These are phyloP conservation scores for Saxidomus purpurata DNA, from an alignment of 1,140 invertebrate species.

Conservation along the genomic window DNA sequence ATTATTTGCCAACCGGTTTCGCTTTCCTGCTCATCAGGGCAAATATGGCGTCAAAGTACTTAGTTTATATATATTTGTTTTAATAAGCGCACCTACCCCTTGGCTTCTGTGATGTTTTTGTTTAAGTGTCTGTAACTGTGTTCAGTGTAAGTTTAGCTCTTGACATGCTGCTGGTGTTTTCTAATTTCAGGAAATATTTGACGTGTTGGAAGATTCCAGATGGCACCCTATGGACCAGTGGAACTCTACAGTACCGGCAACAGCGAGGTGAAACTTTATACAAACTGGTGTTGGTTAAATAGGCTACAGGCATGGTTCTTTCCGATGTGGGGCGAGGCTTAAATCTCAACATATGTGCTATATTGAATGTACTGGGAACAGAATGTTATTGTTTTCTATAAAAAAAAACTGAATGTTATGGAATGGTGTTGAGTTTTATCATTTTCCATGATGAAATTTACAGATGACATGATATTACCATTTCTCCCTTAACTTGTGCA, in stretches of 20 bases:
- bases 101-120: too few relatives aligned
- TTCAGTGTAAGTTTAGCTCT: too few relatives aligned
- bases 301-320: constrained; percentile 23
- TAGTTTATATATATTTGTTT: too few relatives aligned
- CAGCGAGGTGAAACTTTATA: constrained; percentile 51
- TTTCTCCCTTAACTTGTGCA: background rate
- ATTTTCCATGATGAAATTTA: background rate
- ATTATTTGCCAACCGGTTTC: too few relatives aligned
- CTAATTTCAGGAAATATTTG: constrained; percentile 86
- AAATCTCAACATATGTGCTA: constrained; percentile 33
- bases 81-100: too few relatives aligned
- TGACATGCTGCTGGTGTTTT: too few relatives aligned
- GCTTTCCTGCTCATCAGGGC: too few relatives aligned
- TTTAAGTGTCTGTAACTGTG: too few relatives aligned
- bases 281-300: constrained; percentile 33
- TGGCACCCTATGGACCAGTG: constrained; percentile 84
- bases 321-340: background rate
- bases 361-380: constrained; percentile 8
- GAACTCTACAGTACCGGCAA: constrained; percentile 71
- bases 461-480: background rate
- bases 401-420: background rate
- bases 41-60: too few relatives aligned
- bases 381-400: constrained; percentile 20
- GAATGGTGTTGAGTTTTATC: constrained; percentile 37
- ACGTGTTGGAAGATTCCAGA: constrained; percentile 85